Conservation (phyloP, 2,797 vertebrate species). For the Netta rufina region DNA sequence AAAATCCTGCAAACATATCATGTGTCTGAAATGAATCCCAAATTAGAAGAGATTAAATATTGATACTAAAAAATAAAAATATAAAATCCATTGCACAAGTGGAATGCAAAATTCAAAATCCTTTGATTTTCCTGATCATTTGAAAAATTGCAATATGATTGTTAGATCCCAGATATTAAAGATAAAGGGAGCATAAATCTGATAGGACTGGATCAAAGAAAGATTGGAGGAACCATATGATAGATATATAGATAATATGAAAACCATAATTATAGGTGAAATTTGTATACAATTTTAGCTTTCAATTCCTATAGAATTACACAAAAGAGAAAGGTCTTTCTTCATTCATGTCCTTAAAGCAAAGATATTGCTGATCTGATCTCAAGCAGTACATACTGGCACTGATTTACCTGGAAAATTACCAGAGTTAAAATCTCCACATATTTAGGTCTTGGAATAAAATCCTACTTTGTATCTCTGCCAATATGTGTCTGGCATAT, state of each 20-base stretch:
- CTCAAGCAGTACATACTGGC: not conserved
- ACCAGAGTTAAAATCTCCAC: not conserved
- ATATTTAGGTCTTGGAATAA: constrained; percentile 5
- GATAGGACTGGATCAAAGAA: not conserved
- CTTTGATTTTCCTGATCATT: not conserved
- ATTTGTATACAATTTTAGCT: not conserved
- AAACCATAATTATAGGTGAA: not conserved
- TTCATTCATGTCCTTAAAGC: not conserved
- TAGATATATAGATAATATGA: not conserved
- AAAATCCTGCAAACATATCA: not conserved
- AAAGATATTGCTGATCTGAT: not conserved
- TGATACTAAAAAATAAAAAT: not conserved
- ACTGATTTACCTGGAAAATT: not conserved
- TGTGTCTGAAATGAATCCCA: not conserved
- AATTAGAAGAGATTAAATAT: not conserved
- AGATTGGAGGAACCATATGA: not conserved
- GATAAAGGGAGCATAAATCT: not conserved
- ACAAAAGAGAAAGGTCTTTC: not conserved
- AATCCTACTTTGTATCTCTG: not conserved
- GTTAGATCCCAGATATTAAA: not conserved
- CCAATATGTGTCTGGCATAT: not conserved
- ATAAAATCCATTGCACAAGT: not conserved
- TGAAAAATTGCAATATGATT: not conserved
- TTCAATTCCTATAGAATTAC: not conserved
- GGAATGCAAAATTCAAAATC: not conserved